Base-by-base conservation (phyloP, 2,113 vertebrate species). In the Cinclus mexicanus region DNA sequence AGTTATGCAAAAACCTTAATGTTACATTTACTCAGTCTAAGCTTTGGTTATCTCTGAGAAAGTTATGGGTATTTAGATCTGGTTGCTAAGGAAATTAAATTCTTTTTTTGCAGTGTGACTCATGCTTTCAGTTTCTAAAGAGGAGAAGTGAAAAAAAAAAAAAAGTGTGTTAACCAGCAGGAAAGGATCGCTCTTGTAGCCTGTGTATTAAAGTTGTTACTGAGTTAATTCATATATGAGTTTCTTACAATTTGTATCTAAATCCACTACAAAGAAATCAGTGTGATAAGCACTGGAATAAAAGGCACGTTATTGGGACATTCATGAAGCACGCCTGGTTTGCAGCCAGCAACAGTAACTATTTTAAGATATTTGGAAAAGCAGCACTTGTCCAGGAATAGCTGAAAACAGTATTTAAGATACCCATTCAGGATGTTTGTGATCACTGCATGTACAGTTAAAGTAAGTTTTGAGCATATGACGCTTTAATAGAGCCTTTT, bases 61-160 rank as follows among this genome's bases (percentile, higher is more conserved):
- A 93, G 80, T 94, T 93, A 91, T 94, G 87, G 72, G 33, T 89
- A 71, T 92, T 97, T 94, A 86, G 86, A 89, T 50, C 52, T 96
- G 46, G 70, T 94, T 97, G 89, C 80, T 96, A 97, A 94, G 90
- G 70, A 97, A 95, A 96, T 74, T 88, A 94, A 97, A 87, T 90
- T 93, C 89, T 95, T 96, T 96, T 84, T 96, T 94, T 96, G 72
- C 53, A 90, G 70, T 76, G 78, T 96, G 95, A 95, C 60, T 97
- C 91, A 87, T 94, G 74, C 92, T 97, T 97, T 97, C 93, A 77
- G 96, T 97, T 97, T 90, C 94, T 96, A 90, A 97, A 96, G 56
- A 91, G 87, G 47, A 69, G 75, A 95, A 81, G 83, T 86, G 52
- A 42, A 82, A 70, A 87, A 93, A 8, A 35, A 28, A 8, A 33